These are phyloP conservation scores for Theonella swinhoei DNA, from an alignment of 37 sponge, comb jelly and placozoan species.

Conservation along the genomic window DNA sequence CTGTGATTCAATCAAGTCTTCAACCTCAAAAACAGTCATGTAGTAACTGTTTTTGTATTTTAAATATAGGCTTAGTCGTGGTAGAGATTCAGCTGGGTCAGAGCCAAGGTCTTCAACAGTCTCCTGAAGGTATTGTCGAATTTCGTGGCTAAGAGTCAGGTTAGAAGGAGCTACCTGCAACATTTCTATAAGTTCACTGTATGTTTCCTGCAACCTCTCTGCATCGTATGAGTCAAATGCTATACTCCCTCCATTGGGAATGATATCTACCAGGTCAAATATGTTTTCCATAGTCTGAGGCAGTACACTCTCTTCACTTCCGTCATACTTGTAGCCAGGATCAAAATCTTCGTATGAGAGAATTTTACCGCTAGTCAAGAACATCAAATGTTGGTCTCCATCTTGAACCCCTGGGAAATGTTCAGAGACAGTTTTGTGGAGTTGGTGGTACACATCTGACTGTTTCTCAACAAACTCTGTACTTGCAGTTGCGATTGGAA, in stretches of 20 bases:
- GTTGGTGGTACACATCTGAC: not conserved
- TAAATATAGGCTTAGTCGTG: slow-evolving; percentile 37
- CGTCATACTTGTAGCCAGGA: slow-evolving; percentile 23
- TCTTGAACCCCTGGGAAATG: not conserved
- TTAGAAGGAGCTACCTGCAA: not conserved
- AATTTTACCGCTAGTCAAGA: slow-evolving; percentile 9
- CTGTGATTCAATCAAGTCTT: not conserved
- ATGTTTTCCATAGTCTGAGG: slow-evolving; percentile 18
- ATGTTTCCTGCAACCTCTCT: not conserved
- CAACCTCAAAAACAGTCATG: slow-evolving; percentile 3
- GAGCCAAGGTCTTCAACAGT: not conserved
- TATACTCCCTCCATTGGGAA: not conserved
- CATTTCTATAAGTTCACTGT: not conserved
- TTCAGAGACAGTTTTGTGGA: not conserved
- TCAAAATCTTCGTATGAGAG: slow-evolving; percentile 9
- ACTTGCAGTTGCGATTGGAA: not conserved
- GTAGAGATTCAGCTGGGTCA: not conserved
- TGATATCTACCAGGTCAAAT: slow-evolving; percentile 27
- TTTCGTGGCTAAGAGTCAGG: not conserved
- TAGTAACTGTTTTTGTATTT: slow-evolving; percentile 40
- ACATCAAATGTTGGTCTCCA: slow-evolving; percentile 6
- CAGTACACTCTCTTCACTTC: not conserved
- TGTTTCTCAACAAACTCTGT: not conserved
- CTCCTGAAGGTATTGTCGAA: slow-evolving; percentile 6
- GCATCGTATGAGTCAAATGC: not conserved